Evolutionary conservation across 2,113 vertebrate species (phyloP), one percentile per base, ranked within the genome.

Genomic region (Menidia beryllina): DNA sequence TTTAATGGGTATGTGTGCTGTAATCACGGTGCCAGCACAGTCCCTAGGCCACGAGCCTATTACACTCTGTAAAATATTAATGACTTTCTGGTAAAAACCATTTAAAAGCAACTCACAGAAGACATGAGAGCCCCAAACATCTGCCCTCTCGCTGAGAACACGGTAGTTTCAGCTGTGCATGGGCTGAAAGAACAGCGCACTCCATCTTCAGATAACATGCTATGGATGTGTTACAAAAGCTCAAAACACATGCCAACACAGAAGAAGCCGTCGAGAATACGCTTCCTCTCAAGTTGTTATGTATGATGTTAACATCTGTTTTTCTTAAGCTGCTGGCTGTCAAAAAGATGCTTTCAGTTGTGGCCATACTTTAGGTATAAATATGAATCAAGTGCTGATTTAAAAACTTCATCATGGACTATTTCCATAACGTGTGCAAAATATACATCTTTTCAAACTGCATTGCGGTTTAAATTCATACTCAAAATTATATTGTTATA

Each of bases 51-150:
- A 85, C 84, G 91, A 91, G 91, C 94, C 94, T 96, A 95, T 96
- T 96, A 96, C 93, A 95, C 92, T 91, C 93, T 91, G 92, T 96
- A 94, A 95, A 96, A 95, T 93, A 94, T 96, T 96, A 96, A 96
- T 96, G 95, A 94, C 89, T 93, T 92, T 91, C 88, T 88, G 95
- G 93, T 91, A 93, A 89, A 89, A 93, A 88, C 87, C 85, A 75
- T 69, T 95, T 95, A 94, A 94, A 94, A 94, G 92, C 70, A 89
- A 89, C 90, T 94, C 95, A 94, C 93, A 86, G 82, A 93, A 89
- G 94, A 93, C 88, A 59, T 15, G 24, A 20, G 47, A 58, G 66
- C 66, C 69, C 56, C 77, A 75, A 76, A 83, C 65, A 68, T 17
- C 23, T 10, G 1, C 53, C 23, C 50, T 26, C 54, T 53, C 26